A percentile compares a stretch with the other conserved stretches of the same genome.
phyloP scores from a whole-genome alignment of 2,113 vertebrate genomes.

The Macrotis lagotis region DNA sequence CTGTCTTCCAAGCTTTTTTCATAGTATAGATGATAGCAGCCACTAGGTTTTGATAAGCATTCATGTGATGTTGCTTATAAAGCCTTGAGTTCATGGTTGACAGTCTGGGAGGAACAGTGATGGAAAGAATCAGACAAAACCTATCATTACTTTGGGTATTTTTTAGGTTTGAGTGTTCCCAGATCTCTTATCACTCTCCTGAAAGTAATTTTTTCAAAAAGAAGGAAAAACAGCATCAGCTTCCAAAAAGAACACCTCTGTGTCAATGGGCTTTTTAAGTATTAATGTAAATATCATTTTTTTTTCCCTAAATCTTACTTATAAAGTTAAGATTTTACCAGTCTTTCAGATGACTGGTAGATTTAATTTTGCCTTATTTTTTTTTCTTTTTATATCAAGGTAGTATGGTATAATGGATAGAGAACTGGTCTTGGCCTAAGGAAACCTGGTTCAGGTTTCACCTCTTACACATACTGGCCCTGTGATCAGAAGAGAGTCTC shows the following conservation, averaged over 20 bases:
- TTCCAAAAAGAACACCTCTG: background rate
- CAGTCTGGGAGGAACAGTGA: background rate
- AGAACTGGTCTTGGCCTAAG: background rate
- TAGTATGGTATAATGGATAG: background rate
- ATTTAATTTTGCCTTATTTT: slow-evolving; percentile 5
- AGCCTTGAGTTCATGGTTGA: background rate
- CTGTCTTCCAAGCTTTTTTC: background rate
- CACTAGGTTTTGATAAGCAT: background rate
- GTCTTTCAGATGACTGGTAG: slow-evolving; percentile 32
- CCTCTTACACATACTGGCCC: background rate
- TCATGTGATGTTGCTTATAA: background rate
- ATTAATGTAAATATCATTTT: slow-evolving; percentile 40
- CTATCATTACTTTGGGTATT: background rate
- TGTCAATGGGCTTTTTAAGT: slow-evolving; percentile 25
- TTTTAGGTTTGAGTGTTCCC: background rate
- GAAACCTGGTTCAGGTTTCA: background rate
- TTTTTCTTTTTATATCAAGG: slow-evolving; percentile 12
- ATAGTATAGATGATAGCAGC: background rate
- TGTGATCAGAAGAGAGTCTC: background rate
- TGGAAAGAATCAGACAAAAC: background rate
- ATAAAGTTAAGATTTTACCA: slow-evolving; percentile 28
- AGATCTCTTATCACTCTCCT: background rate
- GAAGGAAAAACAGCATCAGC: slow-evolving; percentile 1
- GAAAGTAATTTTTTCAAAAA: background rate
- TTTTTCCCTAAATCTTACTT: slow-evolving; percentile 38